Base-by-base conservation (phyloP, 2,113 vertebrate species). In the Catharus bicknelli region DNA sequence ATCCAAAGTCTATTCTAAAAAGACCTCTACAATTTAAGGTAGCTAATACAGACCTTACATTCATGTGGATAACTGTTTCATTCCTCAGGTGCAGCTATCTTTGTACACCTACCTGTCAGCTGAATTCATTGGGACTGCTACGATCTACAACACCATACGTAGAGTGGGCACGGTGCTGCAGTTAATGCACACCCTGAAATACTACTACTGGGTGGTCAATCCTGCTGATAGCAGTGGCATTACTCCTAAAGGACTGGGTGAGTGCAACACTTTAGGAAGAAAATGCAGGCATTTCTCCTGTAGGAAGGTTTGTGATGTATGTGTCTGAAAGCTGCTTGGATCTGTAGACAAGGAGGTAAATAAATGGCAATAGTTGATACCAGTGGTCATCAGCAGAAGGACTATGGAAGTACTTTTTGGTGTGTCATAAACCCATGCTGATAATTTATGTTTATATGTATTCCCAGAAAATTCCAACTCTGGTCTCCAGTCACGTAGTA, bases 171-270 rank as follows among this genome's bases (percentile, higher is more conserved):
- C 99, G 5, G 99, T 99, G 83, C 97, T 99, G 92, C 99, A 99
- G 97, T 96, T 99, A 76, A 99, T 99, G 99, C 98, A 99, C 93
- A 99, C 98, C 0, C 95, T 99, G 45, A 99, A 99, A 96, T 99
- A 99, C 96, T 99, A 99, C 97, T 99, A 99, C 98, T 99, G 99
- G 99, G 98, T 98, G 64, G 95, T 98, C 88, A 99, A 99, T 95
- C 99, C 99, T 69, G 97, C 97, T 50, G 98, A 99, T 50, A 98
- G 98, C 96, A 99, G 99, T 74, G 98, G 98, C 73, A 99, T 99
- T 86, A 95, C 97, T 45, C 98, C 99, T 27, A 99, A 98, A 96
- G 99, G 99, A 55, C 88, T 99, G 30, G 99, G 99, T 99, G 94
- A 98, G 99, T 96, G 87, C 40, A 30, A 4, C 18, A 32, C 11